Percentiles rank a stretch among this genome's conserved stretches.
Conservation (phyloP, 2,888 invertebrate genomes). For the Caenorhabditis panamensis region DNA sequence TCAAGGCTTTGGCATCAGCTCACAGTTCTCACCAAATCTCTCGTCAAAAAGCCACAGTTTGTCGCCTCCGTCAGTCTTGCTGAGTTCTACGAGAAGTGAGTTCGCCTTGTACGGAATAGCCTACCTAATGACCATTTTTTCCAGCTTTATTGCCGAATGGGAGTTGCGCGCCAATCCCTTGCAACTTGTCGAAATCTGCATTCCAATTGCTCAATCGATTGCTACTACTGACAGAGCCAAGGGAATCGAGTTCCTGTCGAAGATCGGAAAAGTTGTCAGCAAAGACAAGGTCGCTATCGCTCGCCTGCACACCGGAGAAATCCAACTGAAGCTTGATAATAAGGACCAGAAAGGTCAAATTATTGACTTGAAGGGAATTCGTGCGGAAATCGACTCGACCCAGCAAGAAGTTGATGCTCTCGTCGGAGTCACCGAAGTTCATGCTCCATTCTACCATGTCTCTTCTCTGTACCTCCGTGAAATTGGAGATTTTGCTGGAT, state of each 20-base stretch:
- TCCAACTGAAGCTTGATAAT: constrained; percentile 82
- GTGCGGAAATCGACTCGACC: constrained; percentile 72
- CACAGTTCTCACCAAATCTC: constrained; percentile 65
- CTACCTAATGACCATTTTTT: neutral
- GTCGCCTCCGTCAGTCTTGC: constrained; percentile 66
- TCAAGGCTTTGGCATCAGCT: constrained; percentile 80
- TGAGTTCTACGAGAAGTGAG: constrained; percentile 86
- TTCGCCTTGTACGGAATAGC: too few relatives aligned
- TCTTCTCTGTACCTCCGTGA: constrained; percentile 77
- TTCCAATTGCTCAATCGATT: constrained; percentile 82
- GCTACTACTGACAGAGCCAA: constrained; percentile 47
- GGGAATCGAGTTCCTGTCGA: constrained; percentile 87
- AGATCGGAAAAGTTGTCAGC: constrained; percentile 91
- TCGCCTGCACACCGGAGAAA: constrained; percentile 89
- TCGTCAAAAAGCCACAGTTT: constrained; percentile 70
- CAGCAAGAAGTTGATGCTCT: constrained; percentile 73
- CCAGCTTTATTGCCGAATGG: constrained; percentile 91
- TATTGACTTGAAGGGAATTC: constrained; percentile 81
- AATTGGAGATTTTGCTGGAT: constrained; percentile 91
- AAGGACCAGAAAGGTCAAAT: constrained; percentile 82
- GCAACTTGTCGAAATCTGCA: constrained; percentile 90
- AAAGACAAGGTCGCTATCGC: constrained; percentile 86
- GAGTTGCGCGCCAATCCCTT: constrained; percentile 97
- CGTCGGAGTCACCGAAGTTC: constrained; percentile 76
- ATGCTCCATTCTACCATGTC: constrained; percentile 79